Evolutionary conservation across 2,888 invertebrate species (phyloP).

Genomic region (Athripsodes cinereus): DNA sequence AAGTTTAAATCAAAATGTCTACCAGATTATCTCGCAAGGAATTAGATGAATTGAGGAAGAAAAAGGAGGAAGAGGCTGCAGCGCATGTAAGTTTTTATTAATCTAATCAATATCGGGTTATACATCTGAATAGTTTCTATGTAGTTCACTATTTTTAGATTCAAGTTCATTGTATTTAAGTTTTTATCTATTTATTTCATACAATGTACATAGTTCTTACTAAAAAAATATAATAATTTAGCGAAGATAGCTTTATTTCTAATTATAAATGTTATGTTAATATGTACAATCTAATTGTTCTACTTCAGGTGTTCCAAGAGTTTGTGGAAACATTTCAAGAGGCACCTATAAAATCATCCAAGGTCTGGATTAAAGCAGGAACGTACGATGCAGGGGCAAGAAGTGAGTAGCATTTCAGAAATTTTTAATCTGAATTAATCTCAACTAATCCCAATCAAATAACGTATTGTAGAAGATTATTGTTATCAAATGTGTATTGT

Average conservation of each 20-base stretch:
- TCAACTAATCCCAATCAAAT: too few species aligned
- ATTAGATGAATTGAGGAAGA: constrained; percentile 78
- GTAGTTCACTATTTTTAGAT: background rate
- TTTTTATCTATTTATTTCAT: background rate
- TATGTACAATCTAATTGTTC: too few species aligned
- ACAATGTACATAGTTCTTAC: too few species aligned
- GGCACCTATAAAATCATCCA: constrained; percentile 68
- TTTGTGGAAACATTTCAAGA: constrained; percentile 97
- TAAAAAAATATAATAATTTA: too few species aligned
- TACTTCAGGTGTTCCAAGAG: constrained; percentile 81
- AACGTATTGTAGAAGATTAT: too few species aligned
- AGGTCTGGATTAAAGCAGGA: constrained; percentile 97
- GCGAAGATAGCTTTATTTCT: too few species aligned
- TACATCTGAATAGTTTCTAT: background rate
- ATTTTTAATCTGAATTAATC: too few species aligned
- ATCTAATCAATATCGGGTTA: too few species aligned
- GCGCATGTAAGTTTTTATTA: constrained; percentile 61
- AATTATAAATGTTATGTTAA: too few species aligned
- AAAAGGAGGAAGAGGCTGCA: constrained; percentile 85
- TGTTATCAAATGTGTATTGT: too few species aligned
- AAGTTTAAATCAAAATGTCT: constrained; percentile 45
- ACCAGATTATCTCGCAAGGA: constrained; percentile 76
- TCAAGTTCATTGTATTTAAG: background rate
- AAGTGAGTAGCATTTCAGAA: too few species aligned
- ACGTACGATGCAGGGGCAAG: constrained; percentile 93